These are phyloP conservation scores for Akabosia matsudoensis DNA, from an alignment of 1,140 invertebrate species.

Conservation along the genomic window DNA sequence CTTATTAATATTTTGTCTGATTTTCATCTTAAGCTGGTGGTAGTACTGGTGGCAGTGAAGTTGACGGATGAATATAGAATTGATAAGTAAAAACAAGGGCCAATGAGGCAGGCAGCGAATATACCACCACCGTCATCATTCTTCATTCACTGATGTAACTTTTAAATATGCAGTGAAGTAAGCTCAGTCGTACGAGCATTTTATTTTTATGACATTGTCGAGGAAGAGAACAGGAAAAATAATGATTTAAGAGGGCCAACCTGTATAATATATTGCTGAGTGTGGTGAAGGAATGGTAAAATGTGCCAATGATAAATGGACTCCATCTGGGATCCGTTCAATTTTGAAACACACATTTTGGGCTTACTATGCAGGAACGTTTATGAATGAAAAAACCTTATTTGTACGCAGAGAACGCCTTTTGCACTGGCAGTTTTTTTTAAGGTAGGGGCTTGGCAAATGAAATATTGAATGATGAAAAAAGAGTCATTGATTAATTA, in stretches of 20 bases:
- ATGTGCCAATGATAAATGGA: constrained; percentile 6
- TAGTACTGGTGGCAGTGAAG: neutral
- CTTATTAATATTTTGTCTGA: neutral
- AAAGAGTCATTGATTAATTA: neutral
- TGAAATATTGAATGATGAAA: neutral
- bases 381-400: neutral
- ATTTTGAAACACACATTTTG: too few relatives aligned
- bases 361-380: neutral
- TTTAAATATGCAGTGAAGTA: neutral
- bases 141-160: neutral
- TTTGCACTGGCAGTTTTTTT: too few relatives aligned
- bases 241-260: neutral
- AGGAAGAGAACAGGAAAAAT: neutral
- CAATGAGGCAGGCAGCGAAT: too few relatives aligned
- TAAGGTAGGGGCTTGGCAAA: neutral
- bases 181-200: neutral
- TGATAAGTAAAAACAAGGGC: neutral
- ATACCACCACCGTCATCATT: constrained; percentile 1
- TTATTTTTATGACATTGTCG: neutral
- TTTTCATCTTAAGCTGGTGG: neutral
- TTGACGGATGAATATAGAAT: neutral
- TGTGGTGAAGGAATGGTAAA: neutral
- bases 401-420: too few relatives aligned
- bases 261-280: neutral
- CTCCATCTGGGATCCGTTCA: neutral